phyloP scores from a whole-genome alignment of 2,888 invertebrate species.

The Eupithecia exiguata region DNA sequence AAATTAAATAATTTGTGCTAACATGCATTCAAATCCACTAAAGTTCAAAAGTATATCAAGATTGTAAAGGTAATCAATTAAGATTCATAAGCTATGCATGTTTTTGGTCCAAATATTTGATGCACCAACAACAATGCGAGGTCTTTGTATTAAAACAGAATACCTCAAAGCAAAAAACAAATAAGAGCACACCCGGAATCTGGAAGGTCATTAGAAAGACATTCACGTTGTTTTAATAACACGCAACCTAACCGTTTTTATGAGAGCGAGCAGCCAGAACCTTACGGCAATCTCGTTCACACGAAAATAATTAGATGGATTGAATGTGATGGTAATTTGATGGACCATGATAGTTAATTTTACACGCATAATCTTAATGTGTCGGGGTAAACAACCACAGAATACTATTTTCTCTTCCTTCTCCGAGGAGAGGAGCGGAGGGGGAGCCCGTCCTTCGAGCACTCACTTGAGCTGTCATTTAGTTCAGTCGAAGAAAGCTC shows the following conservation, averaged over 20 bases:
- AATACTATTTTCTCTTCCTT: neutral
- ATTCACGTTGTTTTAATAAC: conserved; percentile 47
- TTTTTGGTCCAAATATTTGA: neutral
- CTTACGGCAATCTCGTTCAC: conserved; percentile 45
- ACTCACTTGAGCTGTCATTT: too few relatives aligned
- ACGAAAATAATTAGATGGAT: conserved; percentile 53
- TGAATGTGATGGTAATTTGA: conserved; percentile 31
- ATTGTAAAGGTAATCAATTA: neutral
- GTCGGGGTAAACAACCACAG: neutral
- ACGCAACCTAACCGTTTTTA: conserved; percentile 35
- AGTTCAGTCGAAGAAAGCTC: too few relatives aligned
- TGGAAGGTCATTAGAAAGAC: conserved; percentile 47
- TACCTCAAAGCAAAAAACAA: neutral
- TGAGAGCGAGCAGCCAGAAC: conserved; percentile 37
- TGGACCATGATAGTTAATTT: conserved; percentile 15
- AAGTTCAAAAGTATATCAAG: neutral
- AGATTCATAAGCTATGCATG: neutral
- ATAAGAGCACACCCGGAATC: conserved; percentile 28
- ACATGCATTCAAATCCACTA: neutral
- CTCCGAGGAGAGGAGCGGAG: too few relatives aligned
- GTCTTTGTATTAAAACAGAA: neutral
- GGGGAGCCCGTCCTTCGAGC: too few relatives aligned
- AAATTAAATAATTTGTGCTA: too few relatives aligned
- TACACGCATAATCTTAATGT: conserved; percentile 28
- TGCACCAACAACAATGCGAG: neutral